phyloP scores from a whole-genome alignment of 2,888 invertebrate species.

The Osmoderma eremita region DNA sequence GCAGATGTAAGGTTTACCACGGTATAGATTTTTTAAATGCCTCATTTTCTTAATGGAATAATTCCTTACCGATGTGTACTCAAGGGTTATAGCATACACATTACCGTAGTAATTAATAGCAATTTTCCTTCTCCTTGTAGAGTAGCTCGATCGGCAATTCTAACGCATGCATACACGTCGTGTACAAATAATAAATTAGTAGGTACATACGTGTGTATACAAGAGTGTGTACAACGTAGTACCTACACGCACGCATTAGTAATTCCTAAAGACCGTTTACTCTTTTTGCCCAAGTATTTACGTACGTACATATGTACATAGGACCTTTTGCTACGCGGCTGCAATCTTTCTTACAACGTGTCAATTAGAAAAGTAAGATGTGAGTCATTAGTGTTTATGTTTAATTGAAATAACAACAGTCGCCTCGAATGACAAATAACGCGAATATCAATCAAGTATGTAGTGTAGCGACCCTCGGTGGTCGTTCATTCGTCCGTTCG shows the following conservation, averaged over 20 bases:
- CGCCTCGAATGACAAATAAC: constrained; percentile 53
- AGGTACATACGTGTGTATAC: constrained; percentile 5
- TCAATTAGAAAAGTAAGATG: constrained; percentile 37
- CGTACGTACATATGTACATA: not conserved
- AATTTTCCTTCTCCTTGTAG: constrained; percentile 19
- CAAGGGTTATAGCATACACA: constrained; percentile 25
- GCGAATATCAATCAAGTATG: constrained; percentile 54
- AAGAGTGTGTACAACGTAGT: not conserved
- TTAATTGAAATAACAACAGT: constrained; percentile 51
- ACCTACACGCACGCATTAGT: constrained; percentile 30
- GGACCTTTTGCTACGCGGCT: not conserved
- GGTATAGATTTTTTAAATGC: constrained; percentile 14
- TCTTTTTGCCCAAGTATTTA: constrained; percentile 25
- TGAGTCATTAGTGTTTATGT: constrained; percentile 43
- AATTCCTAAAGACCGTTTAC: constrained; percentile 27
- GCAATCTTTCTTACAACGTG: not conserved
- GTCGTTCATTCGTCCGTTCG: constrained; percentile 19
- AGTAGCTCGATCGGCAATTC: constrained; percentile 17
- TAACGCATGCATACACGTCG: not conserved
- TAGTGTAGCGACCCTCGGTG: constrained; percentile 21
- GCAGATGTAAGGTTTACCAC: not conserved
- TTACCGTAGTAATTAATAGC: constrained; percentile 17
- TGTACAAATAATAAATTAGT: constrained; percentile 3
- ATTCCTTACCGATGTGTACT: constrained; percentile 31
- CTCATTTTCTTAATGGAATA: constrained; percentile 27